These are phyloP conservation scores for Tachina lurida DNA, from an alignment of 2,888 invertebrate genomes.

Conservation along the genomic window DNA sequence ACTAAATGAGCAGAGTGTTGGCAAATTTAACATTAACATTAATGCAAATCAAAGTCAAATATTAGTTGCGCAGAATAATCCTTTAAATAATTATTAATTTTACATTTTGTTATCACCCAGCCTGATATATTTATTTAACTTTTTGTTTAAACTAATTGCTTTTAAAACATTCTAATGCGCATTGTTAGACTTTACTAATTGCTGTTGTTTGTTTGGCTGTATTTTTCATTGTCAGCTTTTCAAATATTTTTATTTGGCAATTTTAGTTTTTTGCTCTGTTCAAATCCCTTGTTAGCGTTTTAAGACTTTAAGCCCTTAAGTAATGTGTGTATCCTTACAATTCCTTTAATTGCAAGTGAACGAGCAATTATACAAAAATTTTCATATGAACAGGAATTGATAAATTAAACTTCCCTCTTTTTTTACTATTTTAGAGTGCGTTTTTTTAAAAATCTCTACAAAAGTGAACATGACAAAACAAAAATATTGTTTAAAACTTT, in stretches of 20 bases:
- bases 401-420: conserved; percentile 17
- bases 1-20: too few species aligned
- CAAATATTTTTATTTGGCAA: conserved; percentile 7
- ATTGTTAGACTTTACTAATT: conserved; percentile 1
- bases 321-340: conserved; percentile 42
- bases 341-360: background rate
- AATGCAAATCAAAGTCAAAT: too few species aligned
- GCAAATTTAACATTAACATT: too few species aligned
- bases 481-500: background rate
- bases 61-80: too few species aligned
- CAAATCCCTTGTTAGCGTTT: conserved; percentile 66
- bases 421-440: background rate
- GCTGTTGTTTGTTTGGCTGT: background rate
- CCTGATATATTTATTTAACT: background rate
- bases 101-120: too few species aligned
- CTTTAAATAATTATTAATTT: too few species aligned
- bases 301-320: conserved; percentile 64
- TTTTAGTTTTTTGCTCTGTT: conserved; percentile 25
- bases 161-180: background rate
- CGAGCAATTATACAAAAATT: background rate
- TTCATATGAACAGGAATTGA: background rate
- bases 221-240: conserved; percentile 17
- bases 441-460: conserved; percentile 1
- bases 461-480: background rate
- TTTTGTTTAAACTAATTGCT: background rate